A percentile compares a stretch with the other conserved stretches of the same genome.
Evolutionary conservation across 2,888 invertebrate genomes (phyloP).

Genomic region (Catocala nupta): DNA sequence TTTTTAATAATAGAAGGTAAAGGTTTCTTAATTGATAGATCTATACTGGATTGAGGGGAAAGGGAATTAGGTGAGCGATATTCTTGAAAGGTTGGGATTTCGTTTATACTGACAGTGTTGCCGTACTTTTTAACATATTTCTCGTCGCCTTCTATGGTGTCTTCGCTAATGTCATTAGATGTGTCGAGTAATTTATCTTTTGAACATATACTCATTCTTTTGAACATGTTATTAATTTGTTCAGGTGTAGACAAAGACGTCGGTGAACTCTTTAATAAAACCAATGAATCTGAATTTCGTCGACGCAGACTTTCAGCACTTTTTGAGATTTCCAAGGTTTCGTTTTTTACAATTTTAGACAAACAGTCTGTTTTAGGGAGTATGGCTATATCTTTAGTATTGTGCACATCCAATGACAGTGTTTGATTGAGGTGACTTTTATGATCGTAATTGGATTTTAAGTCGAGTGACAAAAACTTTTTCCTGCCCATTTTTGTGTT

Average conservation of each 20-base stretch:
- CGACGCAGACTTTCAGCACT: conserved; percentile 43
- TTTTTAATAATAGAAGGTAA: conserved; percentile 75
- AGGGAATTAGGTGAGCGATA: conserved; percentile 74
- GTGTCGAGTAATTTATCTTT: conserved; percentile 40
- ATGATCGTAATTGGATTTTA: conserved; percentile 66
- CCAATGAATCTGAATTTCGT: conserved; percentile 68
- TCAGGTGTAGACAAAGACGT: conserved; percentile 58
- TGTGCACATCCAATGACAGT: conserved; percentile 47
- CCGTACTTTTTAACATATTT: conserved; percentile 60
- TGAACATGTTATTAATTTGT: conserved; percentile 63
- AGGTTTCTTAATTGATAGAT: conserved; percentile 67
- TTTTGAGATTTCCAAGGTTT: conserved; percentile 18
- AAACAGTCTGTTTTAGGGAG: conserved; percentile 23
- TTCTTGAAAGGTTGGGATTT: conserved; percentile 84
- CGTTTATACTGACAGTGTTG: conserved; percentile 84
- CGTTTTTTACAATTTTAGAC: conserved; percentile 23
- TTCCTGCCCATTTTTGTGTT: conserved; percentile 54
- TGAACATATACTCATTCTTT: conserved; percentile 64
- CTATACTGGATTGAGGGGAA: conserved; percentile 68
- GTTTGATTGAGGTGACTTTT: conserved; percentile 39
- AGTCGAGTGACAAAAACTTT: conserved; percentile 70
- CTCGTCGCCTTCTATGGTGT: conserved; percentile 26
- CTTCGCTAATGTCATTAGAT: conserved; percentile 15
- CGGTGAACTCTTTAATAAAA: conserved; percentile 56
- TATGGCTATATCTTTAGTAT: conserved; percentile 27